Evolutionary conservation across 2,888 invertebrate genomes (phyloP), one percentile per base, ranked within the genome.

Genomic region (Ichneumoninae sp.): DNA sequence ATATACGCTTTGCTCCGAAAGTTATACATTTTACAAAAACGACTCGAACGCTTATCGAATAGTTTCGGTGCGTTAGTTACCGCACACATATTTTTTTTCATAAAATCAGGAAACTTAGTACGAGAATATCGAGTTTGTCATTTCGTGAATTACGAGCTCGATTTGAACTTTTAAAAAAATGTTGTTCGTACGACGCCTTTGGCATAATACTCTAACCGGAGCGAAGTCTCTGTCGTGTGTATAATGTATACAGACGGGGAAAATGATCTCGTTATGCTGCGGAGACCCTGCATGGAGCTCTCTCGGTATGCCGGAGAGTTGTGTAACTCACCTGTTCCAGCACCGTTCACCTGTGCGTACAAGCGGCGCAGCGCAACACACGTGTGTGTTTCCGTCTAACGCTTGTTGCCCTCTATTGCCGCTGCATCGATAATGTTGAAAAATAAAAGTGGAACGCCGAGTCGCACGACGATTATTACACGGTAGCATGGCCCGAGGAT

Each of bases 281-380:
- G 33, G 60, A 50, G 66, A 65, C 47, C 65, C 44, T 65, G 44
- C 26, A 69, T 44, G 54, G 74, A 65, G 65, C 50, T 65, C 16
- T 36, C 63, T 66, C 65, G 78, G 79, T 71, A 74, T 74, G 78
- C 65, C 44, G 68, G 52, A 83, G 75, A 83, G 81, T 84, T 87
- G 83, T 81, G 85, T 84, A 87, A 87, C 83, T 83, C 79, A 81
- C 80, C 76, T 78, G 83, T 84, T 83, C 73, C 76, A 78, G 68
- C 81, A 65, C 80, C 87, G 75, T 85, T 87, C 87, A 87, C 87
- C 83, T 85, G 86, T 77, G 78, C 82, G 71, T 78, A 83, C 75
- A 75, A 8, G 63, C 65, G 50, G 65, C 57, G 65, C 52, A 77
- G 68, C 40, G 63, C 26, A 52, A 40, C 47, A 22, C 57, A 22